Percentiles rank a stretch among this genome's conserved stretches.
Conservation (phyloP, 2,113 vertebrate genomes). For the Saimiri boliviensis region DNA sequence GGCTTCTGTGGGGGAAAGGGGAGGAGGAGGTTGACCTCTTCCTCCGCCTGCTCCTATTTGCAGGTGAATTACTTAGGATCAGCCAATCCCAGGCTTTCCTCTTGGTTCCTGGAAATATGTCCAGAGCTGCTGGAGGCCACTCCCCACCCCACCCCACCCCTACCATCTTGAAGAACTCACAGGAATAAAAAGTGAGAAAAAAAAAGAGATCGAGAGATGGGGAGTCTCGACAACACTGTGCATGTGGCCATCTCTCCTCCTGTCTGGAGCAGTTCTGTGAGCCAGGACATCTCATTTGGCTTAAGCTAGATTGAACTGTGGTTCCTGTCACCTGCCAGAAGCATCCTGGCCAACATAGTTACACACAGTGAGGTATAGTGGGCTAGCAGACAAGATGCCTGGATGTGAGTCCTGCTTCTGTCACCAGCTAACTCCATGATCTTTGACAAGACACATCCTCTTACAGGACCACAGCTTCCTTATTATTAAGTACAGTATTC, state of each 20-base stretch:
- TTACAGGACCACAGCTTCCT: constrained; percentile 5
- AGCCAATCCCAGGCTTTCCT: not conserved
- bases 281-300: not conserved
- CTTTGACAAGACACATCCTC: constrained; percentile 58
- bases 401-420: not conserved
- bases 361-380: not conserved
- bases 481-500: not conserved
- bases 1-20: not conserved
- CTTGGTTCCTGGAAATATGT: not conserved
- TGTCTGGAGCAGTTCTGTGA: not conserved
- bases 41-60: not conserved
- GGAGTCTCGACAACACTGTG: not conserved
- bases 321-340: not conserved
- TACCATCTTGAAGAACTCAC: not conserved
- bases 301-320: not conserved
- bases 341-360: not conserved
- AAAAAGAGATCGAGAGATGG: not conserved
- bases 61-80: not conserved
- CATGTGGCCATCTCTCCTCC: not conserved
- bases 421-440: not conserved
- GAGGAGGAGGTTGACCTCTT: not conserved
- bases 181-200: not conserved
- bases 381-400: not conserved
- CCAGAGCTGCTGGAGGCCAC: not conserved
- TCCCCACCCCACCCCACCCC: not conserved